Evolutionary conservation across 2,797 vertebrate genomes (phyloP).

Genomic region (Coendou prehensilis): DNA sequence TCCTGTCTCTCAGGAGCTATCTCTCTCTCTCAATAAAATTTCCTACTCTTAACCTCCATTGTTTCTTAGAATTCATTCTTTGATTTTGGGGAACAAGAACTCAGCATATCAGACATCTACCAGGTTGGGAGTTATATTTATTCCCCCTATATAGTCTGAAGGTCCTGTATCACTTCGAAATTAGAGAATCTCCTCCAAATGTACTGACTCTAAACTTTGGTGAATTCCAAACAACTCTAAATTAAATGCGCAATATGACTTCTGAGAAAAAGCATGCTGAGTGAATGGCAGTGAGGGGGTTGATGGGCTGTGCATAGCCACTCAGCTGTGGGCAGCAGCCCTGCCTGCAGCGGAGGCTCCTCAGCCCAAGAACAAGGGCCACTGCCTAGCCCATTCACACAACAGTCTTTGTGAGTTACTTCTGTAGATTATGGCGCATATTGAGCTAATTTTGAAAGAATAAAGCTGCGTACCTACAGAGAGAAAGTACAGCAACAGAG

Average conservation of each 20-base stretch:
- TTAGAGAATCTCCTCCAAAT: neutral
- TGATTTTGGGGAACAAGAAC: neutral
- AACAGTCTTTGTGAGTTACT: neutral
- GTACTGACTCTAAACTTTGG: neutral
- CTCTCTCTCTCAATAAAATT: neutral
- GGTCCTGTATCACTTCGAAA: neutral
- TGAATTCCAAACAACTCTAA: neutral
- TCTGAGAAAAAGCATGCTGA: neutral
- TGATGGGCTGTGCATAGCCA: fast-evolving
- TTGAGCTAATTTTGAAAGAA: neutral
- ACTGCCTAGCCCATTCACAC: neutral
- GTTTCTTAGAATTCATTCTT: neutral
- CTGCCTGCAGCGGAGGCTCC: fast-evolving
- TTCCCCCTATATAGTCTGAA: neutral
- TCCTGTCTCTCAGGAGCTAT: neutral
- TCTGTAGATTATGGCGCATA: neutral
- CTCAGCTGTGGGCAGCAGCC: fast-evolving
- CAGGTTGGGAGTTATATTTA: neutral
- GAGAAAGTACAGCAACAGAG: constrained; percentile 13
- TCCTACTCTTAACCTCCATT: neutral
- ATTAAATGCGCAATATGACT: neutral
- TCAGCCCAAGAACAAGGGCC: neutral
- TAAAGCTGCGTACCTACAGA: neutral
- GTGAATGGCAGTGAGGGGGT: neutral
- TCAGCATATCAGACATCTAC: neutral